Conservation (phyloP, 2,797 vertebrate genomes). For the Prionace glauca region DNA sequence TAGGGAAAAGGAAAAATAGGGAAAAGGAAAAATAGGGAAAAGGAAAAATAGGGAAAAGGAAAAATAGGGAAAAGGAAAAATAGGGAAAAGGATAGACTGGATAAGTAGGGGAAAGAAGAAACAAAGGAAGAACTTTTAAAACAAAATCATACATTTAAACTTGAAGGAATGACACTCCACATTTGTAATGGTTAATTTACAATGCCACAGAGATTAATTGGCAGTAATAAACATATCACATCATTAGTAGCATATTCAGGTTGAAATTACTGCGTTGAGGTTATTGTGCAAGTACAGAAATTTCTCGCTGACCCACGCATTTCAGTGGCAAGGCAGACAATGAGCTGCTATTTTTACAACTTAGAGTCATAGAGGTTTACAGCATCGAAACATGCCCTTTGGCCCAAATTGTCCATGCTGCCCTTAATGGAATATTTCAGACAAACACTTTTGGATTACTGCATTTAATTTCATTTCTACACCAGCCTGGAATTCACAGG, state of each 20-base stretch:
- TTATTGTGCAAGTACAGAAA: not conserved
- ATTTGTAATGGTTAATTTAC: not conserved
- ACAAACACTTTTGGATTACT: not conserved
- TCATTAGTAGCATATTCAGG: not conserved
- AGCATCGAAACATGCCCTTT: too few relatives aligned
- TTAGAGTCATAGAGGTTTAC: not conserved
- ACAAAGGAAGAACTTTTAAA: not conserved
- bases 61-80: not conserved
- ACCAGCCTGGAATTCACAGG: not conserved
- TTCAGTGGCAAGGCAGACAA: not conserved
- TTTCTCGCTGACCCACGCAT: not conserved
- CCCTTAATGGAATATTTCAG: not conserved
- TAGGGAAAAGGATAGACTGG: not conserved
- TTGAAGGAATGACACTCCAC: not conserved
- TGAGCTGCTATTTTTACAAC: not conserved
- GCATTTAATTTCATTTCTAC: not conserved
- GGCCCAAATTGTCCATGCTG: too few relatives aligned
- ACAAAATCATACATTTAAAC: not conserved
- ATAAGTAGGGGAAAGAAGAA: not conserved
- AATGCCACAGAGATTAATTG: not conserved
- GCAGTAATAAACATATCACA: not conserved
- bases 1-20: not conserved
- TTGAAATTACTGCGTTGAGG: not conserved
- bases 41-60: not conserved
- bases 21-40: not conserved